Evolutionary conservation across 2,113 vertebrate species (phyloP), one percentile per base, ranked within the genome.

Genomic region (Tautogolabrus adspersus): DNA sequence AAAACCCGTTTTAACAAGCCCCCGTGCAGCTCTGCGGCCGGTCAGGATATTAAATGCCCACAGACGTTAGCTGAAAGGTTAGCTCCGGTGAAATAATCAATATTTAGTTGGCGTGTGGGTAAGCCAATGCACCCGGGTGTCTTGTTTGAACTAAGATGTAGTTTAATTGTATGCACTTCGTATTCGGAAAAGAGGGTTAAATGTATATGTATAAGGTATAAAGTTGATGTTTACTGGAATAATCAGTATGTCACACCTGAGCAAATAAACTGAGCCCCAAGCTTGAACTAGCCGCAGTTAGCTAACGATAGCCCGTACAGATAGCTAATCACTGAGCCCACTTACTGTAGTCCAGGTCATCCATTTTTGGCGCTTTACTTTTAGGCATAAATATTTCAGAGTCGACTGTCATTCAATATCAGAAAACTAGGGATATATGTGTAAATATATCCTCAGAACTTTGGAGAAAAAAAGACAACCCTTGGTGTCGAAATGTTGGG

Each of bases 261-360:
- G 62, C 61, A 58, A 82, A 75, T 74, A 57, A 77, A 70, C 59
- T 38, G 40, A 69, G 19, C 37, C 21, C 59, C 12, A 38, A 79
- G 74, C 76, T 69, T 52, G 47, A 38, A 42, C 75, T 82, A 89
- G 89, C 88, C 58, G 47, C 77, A 21, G 61, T 54, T 85, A 86
- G 89, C 89, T 83, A 69, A 60, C 63, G 23, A 46, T 15, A 83
- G 64, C 64, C 56, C 12, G 16, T 55, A 54, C 51, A 66, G 68
- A 83, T 13, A 56, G 51, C 71, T 77, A 37, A 72, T 71, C 63
- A 46, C 51, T 56, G 37, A 67, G 18, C 37, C 12, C 40, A 94
- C 94, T 95, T 90, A 95, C 94, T 95, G 94, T 95, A 95, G 92
- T 95, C 94, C 94, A 95, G 90, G 76, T 95, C 94, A 91, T 95